Evolutionary conservation across 2,888 invertebrate genomes (phyloP).

Genomic region (Plutella xylostella): DNA sequence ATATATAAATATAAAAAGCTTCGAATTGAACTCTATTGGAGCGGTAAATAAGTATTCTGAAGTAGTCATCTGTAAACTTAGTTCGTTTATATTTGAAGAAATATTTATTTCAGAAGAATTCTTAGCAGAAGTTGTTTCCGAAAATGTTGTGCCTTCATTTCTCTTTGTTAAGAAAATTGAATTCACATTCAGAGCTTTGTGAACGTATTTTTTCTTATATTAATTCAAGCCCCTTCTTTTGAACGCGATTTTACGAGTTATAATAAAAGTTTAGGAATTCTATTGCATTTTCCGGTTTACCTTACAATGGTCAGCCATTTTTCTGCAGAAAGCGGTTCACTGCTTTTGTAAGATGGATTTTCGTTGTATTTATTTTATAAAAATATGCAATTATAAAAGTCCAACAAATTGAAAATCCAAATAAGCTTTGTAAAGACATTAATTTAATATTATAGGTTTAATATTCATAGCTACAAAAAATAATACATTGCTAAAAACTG

Average conservation of each 20-base stretch:
- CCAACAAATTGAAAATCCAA: too few species aligned
- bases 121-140: constrained; percentile 14
- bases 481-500: too few species aligned
- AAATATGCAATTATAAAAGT: too few species aligned
- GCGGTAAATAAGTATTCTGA: too few species aligned
- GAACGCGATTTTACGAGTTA: constrained; percentile 4
- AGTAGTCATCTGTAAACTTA: neutral
- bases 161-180: constrained; percentile 54
- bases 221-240: constrained; percentile 23
- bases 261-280: neutral
- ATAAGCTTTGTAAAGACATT: too few species aligned
- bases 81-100: neutral
- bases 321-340: too few species aligned
- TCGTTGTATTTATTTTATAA: too few species aligned
- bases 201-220: constrained; percentile 38
- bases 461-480: too few species aligned
- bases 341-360: too few species aligned
- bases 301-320: neutral
- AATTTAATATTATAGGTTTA: too few species aligned
- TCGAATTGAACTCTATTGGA: too few species aligned
- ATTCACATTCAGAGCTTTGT: constrained; percentile 48
- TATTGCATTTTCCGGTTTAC: neutral
- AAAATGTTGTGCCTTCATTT: constrained; percentile 32
- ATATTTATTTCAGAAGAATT: constrained; percentile 8
- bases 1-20: too few species aligned